Conservation (phyloP, 1,140 invertebrate species). For the Tetraneura akinire region DNA sequence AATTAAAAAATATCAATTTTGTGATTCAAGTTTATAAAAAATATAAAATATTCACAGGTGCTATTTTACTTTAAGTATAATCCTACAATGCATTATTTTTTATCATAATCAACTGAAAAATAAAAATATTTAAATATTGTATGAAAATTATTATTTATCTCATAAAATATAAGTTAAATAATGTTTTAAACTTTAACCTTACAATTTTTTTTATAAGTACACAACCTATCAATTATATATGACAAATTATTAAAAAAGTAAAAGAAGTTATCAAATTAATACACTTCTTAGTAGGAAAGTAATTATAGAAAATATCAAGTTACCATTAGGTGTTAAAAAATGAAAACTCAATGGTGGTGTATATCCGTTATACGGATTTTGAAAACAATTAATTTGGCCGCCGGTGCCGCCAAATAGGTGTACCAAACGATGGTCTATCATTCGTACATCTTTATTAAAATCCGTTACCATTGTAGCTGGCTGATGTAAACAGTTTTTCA, state of each 20-base stretch:
- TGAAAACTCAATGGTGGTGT: slow-evolving; percentile 45
- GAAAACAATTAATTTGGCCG: slow-evolving; percentile 41
- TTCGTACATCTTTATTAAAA: slow-evolving; percentile 39
- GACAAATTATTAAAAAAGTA: neutral
- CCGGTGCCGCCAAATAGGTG: slow-evolving; percentile 40
- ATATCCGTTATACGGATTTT: slow-evolving; percentile 49
- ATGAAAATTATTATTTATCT: no score
- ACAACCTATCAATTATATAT: neutral
- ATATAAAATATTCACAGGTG: no score
- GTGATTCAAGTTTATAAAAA: no score
- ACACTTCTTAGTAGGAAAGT: neutral
- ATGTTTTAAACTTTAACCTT: neutral
- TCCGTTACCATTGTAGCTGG: slow-evolving; percentile 44
- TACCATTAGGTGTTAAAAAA: slow-evolving; percentile 51
- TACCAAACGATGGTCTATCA: slow-evolving; percentile 45
- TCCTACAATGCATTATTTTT: no score
- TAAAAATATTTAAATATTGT: no score
- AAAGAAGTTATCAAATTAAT: slow-evolving; percentile 3
- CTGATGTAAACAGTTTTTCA: slow-evolving; percentile 42
- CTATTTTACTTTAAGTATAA: no score
- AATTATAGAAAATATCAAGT: slow-evolving; percentile 44
- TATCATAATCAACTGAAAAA: no score
- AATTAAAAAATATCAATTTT: no score
- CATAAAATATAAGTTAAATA: no score
- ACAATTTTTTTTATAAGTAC: neutral